Percentiles rank a stretch among this genome's conserved stretches.
Conservation (phyloP, 2,888 invertebrate species). For the Eulithis prunata region DNA sequence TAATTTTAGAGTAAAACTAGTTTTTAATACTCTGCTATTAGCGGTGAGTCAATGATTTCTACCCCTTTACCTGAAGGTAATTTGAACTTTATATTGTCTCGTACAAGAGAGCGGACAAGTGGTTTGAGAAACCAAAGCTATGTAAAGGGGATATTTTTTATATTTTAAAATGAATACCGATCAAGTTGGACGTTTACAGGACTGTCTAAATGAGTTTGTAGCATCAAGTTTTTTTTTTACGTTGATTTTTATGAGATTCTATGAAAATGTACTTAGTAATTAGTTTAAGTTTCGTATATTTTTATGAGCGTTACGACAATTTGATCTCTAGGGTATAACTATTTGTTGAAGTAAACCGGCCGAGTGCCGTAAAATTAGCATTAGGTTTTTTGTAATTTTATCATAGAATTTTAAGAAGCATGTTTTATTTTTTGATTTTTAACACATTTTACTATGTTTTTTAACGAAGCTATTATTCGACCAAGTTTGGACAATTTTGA, state of each 20-base stretch:
- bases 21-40: constrained; percentile 30
- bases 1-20: constrained; percentile 35
- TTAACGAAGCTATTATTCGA: constrained; percentile 55
- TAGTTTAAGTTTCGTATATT: constrained; percentile 59
- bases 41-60: constrained; percentile 39
- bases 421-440: constrained; percentile 80
- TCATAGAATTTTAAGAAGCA: constrained; percentile 63
- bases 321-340: constrained; percentile 62
- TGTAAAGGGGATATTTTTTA: constrained; percentile 42
- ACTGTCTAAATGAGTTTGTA: constrained; percentile 47
- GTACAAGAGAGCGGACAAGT: constrained; percentile 30
- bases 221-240: constrained; percentile 38
- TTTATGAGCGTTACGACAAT: constrained; percentile 76
- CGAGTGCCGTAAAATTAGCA: constrained; percentile 53
- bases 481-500: constrained; percentile 54
- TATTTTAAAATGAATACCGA: constrained; percentile 19
- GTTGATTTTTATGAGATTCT: constrained; percentile 65
- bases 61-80: constrained; percentile 47
- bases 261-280: constrained; percentile 38
- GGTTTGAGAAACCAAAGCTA: constrained; percentile 34
- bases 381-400: constrained; percentile 56
- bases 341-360: constrained; percentile 80
- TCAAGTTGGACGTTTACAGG: constrained; percentile 2
- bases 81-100: constrained; percentile 31
- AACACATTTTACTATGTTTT: constrained; percentile 59